Base-by-base conservation (phyloP, 1,140 invertebrate species). In the Asobara japonica region DNA sequence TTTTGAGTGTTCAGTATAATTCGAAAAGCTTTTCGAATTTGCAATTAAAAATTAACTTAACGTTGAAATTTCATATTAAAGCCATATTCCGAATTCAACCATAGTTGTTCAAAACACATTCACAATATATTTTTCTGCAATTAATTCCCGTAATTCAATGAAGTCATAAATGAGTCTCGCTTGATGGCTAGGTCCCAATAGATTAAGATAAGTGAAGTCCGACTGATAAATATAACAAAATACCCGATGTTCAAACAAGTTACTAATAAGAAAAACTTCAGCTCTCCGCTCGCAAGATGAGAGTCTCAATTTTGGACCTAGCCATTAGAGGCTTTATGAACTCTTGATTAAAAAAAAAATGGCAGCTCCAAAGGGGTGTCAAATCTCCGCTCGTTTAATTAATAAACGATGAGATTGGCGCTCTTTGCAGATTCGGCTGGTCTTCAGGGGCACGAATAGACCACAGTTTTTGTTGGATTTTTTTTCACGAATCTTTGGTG, bases 211-310 rank as follows among this genome's bases (percentile, higher is more conserved):
- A n/a, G n/a, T n/a, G n/a, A n/a, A n/a, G n/a, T n/a, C n/a, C 41
- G 8, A 48, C 41, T 10, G 10, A 13, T 48, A 48, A 13, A 10
- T 18, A 13, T 13, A 48, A 16, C 0, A 30, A 71, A 41, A 71
- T 10, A 2, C n/a, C n/a, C n/a, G n/a, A n/a, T 69, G 67, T 56
- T 33, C 7, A 36, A 36, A 36, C 31, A 56, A 56, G n/a, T 16
- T 56, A 56, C 11, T 56, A 56, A 56, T 25, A 18, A 45, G 18
- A 25, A 25, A 25, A 18, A 36, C 16, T 56, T 60, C 29, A 83
- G 82, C 82, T 83, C 83, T 84, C 83, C 83, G 73, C 83, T 84
- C 83, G 16, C 10, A 66, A 27, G 82, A 84, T 76, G 83, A 84
- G 83, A 79, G 82, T 27, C 56, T 36, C 38, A n/a, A 62, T 1